Evolutionary conservation across 2,797 vertebrate genomes (phyloP), one percentile per base, ranked within the genome.

Genomic region (Parotocinclus haroldoi): DNA sequence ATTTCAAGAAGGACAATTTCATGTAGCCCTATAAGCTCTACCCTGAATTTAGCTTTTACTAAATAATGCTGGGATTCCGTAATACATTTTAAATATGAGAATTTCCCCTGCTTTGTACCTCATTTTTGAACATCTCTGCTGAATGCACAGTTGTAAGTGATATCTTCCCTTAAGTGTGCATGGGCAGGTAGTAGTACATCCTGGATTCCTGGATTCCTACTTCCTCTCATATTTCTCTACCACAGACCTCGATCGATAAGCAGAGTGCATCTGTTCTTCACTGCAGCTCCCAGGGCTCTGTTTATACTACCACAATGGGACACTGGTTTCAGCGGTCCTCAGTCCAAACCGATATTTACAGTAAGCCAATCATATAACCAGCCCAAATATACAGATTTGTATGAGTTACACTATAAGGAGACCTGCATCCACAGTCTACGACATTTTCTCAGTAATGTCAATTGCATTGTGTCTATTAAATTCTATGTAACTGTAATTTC

Each of bases 241-340:
- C 68, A 69, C 76, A 81, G 72, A 79, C 79, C 76, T 79, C 72
- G 74, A 78, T 79, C 78, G 63, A 79, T 78, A 58, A 27, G 14
- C 19, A 58, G 53, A 62, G 66, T 65, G 37, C 27, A 38, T 4
- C 16, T 16, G 13, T 51, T 74, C 59, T 57, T 76, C 50, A 58
- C 54, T 50, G 64, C 54, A 48, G 39, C 65, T 79, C 79, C 79
- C 79, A 72, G 66, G 71, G 66, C 75, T 65, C 73, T 77, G 58
- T 75, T 80, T 77, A 77, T 66, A 50, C 8, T 52, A 53, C 55
- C 67, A 58, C 74, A 72, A 65, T 48, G 14, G 66, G 58, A 72
- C 14, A 57, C 71, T 58, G 75, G 71, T 71, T 76, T 70, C 61
- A 71, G 72, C 18, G 69, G 69, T 73, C 77, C 68, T 63, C 48